phyloP scores from a whole-genome alignment of 1,140 invertebrate species.

The Drosophila bocki region DNA sequence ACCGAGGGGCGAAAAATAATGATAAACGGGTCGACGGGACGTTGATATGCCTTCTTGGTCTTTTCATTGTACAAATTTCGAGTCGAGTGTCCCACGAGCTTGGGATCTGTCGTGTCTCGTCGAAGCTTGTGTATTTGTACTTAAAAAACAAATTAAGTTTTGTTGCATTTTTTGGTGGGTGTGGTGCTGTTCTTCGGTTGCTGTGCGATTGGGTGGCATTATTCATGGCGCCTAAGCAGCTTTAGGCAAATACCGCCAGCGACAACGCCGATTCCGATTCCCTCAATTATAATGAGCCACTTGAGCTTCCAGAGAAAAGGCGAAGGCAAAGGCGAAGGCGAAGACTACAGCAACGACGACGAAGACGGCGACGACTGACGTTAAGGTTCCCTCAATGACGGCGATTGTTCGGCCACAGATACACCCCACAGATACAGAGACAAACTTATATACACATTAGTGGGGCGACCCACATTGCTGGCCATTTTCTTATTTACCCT shows the following conservation, averaged over 20 bases:
- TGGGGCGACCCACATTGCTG: conserved; percentile 59
- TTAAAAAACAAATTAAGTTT: not conserved
- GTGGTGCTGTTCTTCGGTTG: conserved; percentile 17
- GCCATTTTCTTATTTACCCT: conserved; percentile 74
- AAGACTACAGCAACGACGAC: not conserved
- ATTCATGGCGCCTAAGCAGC: conserved; percentile 56
- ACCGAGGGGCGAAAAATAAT: conserved; percentile 34
- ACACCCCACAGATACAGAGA: conserved; percentile 22
- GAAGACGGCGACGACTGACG: conserved; percentile 11
- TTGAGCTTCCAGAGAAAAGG: conserved; percentile 55
- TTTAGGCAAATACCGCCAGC: conserved; percentile 36
- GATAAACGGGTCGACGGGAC: conserved; percentile 24
- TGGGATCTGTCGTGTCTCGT: conserved; percentile 20
- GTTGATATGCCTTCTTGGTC: conserved; percentile 26
- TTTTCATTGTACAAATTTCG: conserved; percentile 24
- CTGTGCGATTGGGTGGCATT: conserved; percentile 26
- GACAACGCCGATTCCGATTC: conserved; percentile 12
- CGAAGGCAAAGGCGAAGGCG: conserved; percentile 8
- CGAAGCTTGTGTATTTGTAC: conserved; percentile 1
- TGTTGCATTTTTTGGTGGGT: conserved; percentile 12
- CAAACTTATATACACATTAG: conserved; percentile 14
- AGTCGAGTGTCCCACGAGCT: conserved; percentile 24
- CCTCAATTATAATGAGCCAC: conserved; percentile 64
- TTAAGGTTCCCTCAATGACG: conserved; percentile 54
- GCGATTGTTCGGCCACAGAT: conserved; percentile 59